These are phyloP conservation scores for Lasioglossum figueresi DNA, from an alignment of 2,888 invertebrate species.

Conservation along the genomic window DNA sequence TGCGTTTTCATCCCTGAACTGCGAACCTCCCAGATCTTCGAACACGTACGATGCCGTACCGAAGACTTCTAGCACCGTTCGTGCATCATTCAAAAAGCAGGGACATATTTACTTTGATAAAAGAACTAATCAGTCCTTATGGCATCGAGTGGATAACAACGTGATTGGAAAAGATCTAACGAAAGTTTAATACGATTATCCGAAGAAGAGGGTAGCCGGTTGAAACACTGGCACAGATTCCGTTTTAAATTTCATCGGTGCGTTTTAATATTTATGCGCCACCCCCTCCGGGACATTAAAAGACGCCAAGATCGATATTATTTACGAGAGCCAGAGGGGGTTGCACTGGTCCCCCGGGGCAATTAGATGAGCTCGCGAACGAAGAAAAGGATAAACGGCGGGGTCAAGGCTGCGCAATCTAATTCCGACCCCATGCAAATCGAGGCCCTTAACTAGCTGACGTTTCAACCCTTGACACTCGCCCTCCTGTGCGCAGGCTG, in stretches of 20 bases:
- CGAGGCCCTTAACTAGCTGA: slow-evolving; percentile 70
- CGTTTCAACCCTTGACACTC: slow-evolving; percentile 73
- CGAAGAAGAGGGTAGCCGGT: not conserved
- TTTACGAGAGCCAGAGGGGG: slow-evolving; percentile 40
- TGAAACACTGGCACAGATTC: not conserved
- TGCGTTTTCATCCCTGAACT: not conserved
- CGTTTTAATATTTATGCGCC: slow-evolving; percentile 9
- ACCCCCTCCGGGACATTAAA: not conserved
- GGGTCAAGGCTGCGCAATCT: slow-evolving; percentile 72
- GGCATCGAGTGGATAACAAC: not conserved
- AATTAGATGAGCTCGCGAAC: slow-evolving; percentile 60
- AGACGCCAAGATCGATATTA: slow-evolving; percentile 36
- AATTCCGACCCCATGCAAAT: slow-evolving; percentile 76
- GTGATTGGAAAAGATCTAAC: not conserved
- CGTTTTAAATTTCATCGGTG: slow-evolving; percentile 9
- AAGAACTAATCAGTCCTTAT: not conserved
- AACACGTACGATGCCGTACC: not conserved
- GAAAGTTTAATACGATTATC: not conserved
- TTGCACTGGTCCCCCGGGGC: slow-evolving; percentile 46
- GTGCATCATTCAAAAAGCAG: not conserved
- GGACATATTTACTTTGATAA: no score
- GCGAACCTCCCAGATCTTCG: not conserved
- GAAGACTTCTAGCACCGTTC: not conserved
- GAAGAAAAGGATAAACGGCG: slow-evolving; percentile 69
- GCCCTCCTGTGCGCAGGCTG: slow-evolving; percentile 54